These are phyloP conservation scores for Bryconaethiops microstoma DNA, from an alignment of 2,797 vertebrate genomes.

Conservation along the genomic window DNA sequence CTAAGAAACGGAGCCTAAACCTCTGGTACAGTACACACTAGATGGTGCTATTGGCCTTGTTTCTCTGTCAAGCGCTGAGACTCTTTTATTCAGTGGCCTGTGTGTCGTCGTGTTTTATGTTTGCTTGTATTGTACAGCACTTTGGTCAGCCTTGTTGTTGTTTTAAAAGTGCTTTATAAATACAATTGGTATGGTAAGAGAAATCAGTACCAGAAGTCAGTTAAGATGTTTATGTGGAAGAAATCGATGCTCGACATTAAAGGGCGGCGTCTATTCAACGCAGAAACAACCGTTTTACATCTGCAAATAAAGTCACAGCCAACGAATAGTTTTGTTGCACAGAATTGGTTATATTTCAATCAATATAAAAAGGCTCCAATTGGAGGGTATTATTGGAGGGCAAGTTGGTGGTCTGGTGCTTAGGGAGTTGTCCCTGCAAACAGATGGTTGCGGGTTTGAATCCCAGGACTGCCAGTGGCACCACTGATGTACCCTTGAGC, in stretches of 20 bases:
- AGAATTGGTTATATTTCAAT: not conserved
- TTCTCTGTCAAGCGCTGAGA: not conserved
- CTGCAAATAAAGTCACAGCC: not conserved
- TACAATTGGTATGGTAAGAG: no score
- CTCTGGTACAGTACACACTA: slow-evolving; percentile 15
- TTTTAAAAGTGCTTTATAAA: no score
- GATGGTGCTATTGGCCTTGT: slow-evolving; percentile 18
- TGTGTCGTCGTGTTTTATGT: not conserved
- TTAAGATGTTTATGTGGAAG: not conserved
- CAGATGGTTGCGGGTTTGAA: no score
- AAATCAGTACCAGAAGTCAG: not conserved
- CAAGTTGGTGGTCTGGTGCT: not conserved
- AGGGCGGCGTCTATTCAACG: no score
- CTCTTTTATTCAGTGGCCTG: no score
- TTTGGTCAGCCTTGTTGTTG: no score
- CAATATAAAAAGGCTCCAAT: not conserved
- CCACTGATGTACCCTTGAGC: no score
- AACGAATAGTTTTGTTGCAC: not conserved
- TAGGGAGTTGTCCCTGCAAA: no score
- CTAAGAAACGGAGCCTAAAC: no score
- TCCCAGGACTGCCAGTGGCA: no score
- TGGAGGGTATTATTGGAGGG: not conserved
- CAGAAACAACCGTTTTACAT: not conserved
- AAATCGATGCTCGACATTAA: not conserved
- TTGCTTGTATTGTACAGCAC: not conserved